Base-by-base conservation (phyloP, 2,797 vertebrate species). In the Ptychobarbus kaznakovi region DNA sequence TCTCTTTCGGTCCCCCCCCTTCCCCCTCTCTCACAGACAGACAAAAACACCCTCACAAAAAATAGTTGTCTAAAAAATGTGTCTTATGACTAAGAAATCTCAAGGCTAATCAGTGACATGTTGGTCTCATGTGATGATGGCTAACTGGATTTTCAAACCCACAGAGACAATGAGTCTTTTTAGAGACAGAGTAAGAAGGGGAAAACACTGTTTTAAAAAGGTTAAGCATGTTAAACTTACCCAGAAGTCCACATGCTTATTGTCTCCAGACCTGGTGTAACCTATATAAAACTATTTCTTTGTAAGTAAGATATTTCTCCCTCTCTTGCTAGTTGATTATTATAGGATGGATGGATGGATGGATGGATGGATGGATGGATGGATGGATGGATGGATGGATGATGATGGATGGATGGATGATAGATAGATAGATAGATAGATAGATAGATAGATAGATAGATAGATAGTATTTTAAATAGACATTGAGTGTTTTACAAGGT, bases 101-200 rank as follows among this genome's bases (percentile, higher is more conserved):
- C 63, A 78, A 87, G 92, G 91, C 92, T 95, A 95, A 95, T 95
- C 91, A 94, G 92, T 86, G 92, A 94, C 95, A 95, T 94, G 94
- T 94, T 90, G 92, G 89, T 89, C 93, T 95, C 96, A 95, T 95
- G 95, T 96, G 96, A 96, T 96, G 94, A 95, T 91, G 80, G 91
- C 92, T 95, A 95, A 95, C 90, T 94, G 93, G 93, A 95, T 95
- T 95, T 95, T 92, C 89, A 91, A 90, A 92, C 91, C 87, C 88
- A 49, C 88, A 79, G 87, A 90, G 83, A 96, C 95, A 96, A 96
- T 93, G 91, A 89, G 90, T 40, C 93, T 93, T 92, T 96, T 95
- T 92, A 96, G 89, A 92, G 90, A 89, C 85, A 86, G 82, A 76
- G 86, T n/a, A 80, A 89, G 49, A 90, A 88, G 4, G 68, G 56